Evolutionary conservation across 2,113 vertebrate species (phyloP), one percentile per base, ranked within the genome.

Genomic region (Tragelaphus buxtoni): DNA sequence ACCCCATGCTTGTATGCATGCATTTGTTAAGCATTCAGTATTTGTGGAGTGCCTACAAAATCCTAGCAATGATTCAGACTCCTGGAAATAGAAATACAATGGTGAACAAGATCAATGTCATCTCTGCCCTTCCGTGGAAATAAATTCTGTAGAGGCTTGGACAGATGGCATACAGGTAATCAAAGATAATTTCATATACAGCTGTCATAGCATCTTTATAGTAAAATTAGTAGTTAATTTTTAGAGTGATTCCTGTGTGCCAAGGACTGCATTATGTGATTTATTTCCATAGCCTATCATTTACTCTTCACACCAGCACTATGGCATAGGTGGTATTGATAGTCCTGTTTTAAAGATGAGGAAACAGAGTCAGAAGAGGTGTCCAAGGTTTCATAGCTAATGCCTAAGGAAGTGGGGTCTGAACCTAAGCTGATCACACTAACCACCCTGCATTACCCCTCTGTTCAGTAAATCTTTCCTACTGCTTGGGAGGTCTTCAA

Each of bases 281-380:
- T 74, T 60, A 11, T 77, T 86, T 94, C 53, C 5, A 0, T 72
- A n/a, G n/a, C 45, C 58, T 94, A 30, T 85, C 60, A 55, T 63
- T 53, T 79, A 55, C 28, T 49, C 26, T n/a, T 93, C 63, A 91
- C n/a, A 74, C 35, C 10, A 81, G 58, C 24, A 24, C 35, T 32
- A 14, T 80, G 45, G 76, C 56, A 7, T 58, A 47, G 24, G 28
- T 45, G 58, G 49, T 81, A 28, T 61, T 65, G 82, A n/a, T 87
- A 79, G 51, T 97, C 56, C 47, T 28, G 11, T 95, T 97, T 95
- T 94, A 84, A 32, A 90, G 65, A 30, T 77, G 55, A 91, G 94
- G 61, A 88, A 90, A 51, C 24, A 35, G 42, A 91, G 55, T 63
- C n/a, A 55, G 55, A n/a, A 97, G 45, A 60, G 8, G 42, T 77